Conservation (phyloP, 2,888 invertebrate species). For the Tubulanus polymorphus region DNA sequence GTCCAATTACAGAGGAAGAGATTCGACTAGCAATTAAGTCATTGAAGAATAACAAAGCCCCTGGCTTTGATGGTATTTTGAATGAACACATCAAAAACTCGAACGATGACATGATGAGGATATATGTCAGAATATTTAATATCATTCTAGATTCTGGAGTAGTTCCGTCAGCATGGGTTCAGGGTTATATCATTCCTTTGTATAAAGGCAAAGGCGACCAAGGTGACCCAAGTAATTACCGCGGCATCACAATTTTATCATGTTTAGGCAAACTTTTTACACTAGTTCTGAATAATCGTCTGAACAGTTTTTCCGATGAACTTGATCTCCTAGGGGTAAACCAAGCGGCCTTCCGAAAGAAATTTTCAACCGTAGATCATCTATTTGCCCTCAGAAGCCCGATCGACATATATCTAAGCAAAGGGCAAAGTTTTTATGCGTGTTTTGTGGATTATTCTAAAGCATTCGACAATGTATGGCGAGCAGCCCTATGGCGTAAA, state of each 20-base stretch:
- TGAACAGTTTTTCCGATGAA: neutral
- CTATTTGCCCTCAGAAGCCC: neutral
- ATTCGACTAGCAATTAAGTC: neutral
- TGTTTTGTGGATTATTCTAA: constrained; percentile 6
- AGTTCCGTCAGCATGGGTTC: neutral
- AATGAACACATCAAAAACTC: neutral
- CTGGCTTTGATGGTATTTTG: neutral
- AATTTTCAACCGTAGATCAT: constrained; percentile 1
- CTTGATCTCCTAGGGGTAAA: neutral
- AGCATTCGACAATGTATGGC: constrained; percentile 7
- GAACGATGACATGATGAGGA: neutral
- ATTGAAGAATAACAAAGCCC: neutral
- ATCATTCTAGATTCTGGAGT: neutral
- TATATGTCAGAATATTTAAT: neutral
- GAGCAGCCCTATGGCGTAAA: constrained; percentile 1
- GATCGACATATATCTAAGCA: neutral
- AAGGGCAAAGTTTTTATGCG: neutral
- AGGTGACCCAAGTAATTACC: neutral
- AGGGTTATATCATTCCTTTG: neutral
- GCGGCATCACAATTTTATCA: neutral
- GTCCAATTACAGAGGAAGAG: neutral
- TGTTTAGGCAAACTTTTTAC: neutral
- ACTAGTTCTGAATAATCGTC: neutral
- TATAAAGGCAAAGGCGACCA: neutral
- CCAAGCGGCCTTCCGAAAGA: neutral